phyloP scores from a whole-genome alignment of 2,797 vertebrate species.

The Rhinella marina region DNA sequence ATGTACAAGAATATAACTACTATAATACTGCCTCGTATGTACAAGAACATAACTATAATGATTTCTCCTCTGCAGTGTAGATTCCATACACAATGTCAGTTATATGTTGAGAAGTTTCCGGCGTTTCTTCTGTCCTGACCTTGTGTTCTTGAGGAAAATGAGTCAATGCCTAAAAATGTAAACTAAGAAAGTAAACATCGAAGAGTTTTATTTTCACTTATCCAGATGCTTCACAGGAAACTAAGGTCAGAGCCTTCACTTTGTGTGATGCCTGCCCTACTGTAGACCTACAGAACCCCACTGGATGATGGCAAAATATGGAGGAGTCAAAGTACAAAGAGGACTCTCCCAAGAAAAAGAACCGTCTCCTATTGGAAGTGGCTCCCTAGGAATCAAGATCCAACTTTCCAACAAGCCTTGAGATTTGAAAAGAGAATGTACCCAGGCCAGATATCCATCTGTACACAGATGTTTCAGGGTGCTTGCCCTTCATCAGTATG shows the following conservation, averaged over 20 bases:
- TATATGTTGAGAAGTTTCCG: background rate
- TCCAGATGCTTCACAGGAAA: conserved; percentile 38
- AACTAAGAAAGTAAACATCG: conserved; percentile 11
- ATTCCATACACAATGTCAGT: background rate
- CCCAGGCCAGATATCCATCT: too few relatives aligned
- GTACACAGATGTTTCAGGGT: too few relatives aligned
- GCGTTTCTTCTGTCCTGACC: background rate
- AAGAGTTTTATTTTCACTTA: conserved; percentile 4
- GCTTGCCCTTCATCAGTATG: too few relatives aligned
- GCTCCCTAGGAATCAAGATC: too few relatives aligned
- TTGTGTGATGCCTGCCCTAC: background rate
- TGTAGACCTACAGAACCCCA: background rate
- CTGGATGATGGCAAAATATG: background rate
- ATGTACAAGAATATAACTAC: conserved; percentile 18
- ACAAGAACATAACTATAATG: background rate
- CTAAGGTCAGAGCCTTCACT: background rate
- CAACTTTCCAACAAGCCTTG: too few relatives aligned
- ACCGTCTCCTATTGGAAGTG: too few relatives aligned
- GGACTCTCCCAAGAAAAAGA: too few relatives aligned
- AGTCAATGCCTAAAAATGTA: conserved; percentile 32
- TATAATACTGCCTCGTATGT: background rate
- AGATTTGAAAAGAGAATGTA: too few relatives aligned
- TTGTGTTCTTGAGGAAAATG: conserved; percentile 31
- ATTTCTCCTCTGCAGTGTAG: background rate
- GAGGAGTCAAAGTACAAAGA: too few relatives aligned